These are phyloP conservation scores for Pogonophryne albipinna DNA, from an alignment of 2,797 vertebrate genomes.

Conservation along the genomic window DNA sequence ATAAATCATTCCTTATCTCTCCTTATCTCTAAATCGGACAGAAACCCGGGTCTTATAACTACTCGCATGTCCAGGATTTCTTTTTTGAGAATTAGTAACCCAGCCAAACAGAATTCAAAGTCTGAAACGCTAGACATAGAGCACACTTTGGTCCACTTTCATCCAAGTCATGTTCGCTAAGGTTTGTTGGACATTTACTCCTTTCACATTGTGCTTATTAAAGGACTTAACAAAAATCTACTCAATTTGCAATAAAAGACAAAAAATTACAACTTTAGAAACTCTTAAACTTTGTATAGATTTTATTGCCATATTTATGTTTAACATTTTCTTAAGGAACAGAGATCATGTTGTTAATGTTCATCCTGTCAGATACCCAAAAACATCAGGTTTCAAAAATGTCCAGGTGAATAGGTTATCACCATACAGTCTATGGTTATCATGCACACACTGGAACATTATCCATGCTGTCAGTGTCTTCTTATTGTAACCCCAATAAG, in stretches of 20 bases:
- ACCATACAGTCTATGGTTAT: too few relatives aligned
- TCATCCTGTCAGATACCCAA: background rate
- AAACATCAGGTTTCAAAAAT: background rate
- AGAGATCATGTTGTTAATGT: background rate
- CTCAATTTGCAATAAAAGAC: background rate
- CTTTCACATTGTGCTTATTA: background rate
- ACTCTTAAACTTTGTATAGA: background rate
- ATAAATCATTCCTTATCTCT: too few relatives aligned
- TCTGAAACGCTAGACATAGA: background rate
- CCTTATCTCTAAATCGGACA: too few relatives aligned
- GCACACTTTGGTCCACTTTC: background rate
- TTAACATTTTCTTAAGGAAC: background rate
- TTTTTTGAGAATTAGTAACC: background rate
- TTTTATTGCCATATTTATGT: background rate
- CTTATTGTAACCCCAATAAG: conserved; percentile 13
- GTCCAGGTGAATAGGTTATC: conserved; percentile 26
- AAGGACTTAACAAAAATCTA: background rate
- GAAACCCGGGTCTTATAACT: too few relatives aligned
- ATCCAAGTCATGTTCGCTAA: background rate
- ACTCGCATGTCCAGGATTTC: too few relatives aligned
- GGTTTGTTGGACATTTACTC: background rate
- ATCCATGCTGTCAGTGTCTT: background rate
- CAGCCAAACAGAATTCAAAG: background rate
- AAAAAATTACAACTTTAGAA: background rate
- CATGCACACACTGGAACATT: conserved; percentile 26